phyloP scores from a whole-genome alignment of 2,888 invertebrate species.

The Alloplasta piceator region DNA sequence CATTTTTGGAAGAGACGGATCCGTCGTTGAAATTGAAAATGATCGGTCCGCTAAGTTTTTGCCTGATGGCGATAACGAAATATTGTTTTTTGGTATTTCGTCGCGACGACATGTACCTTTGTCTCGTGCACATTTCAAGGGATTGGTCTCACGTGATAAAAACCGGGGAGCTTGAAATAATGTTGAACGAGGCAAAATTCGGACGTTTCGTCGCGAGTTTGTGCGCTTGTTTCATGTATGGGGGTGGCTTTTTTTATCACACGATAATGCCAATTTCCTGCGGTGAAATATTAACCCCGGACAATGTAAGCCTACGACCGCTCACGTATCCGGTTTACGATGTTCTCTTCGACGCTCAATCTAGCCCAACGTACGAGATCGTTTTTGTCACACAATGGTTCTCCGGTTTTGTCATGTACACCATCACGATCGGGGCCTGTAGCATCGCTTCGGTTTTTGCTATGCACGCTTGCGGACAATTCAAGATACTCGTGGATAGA shows the following conservation, averaged over 20 bases:
- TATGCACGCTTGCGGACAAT: constrained; percentile 78
- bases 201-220: constrained; percentile 70
- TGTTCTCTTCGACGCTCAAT: constrained; percentile 70
- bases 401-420: constrained; percentile 74
- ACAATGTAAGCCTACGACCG: constrained; percentile 71
- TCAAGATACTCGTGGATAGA: constrained; percentile 71
- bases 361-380: constrained; percentile 76
- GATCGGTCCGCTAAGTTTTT: constrained; percentile 73
- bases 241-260: constrained; percentile 76
- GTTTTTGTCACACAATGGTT: constrained; percentile 74
- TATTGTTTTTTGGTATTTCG: constrained; percentile 68
- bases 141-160: constrained; percentile 70
- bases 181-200: constrained; percentile 70
- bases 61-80: constrained; percentile 72
- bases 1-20: constrained; percentile 68
- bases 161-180: constrained; percentile 66
- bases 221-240: constrained; percentile 74
- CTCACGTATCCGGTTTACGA: constrained; percentile 76
- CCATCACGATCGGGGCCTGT: constrained; percentile 75
- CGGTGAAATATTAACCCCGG: constrained; percentile 68
- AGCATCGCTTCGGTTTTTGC: constrained; percentile 76
- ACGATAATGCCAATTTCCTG: constrained; percentile 74
- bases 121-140: constrained; percentile 68
- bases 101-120: constrained; percentile 67
- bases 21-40: constrained; percentile 65